Conservation (phyloP, 2,113 vertebrate species). For the Cettia cetti region DNA sequence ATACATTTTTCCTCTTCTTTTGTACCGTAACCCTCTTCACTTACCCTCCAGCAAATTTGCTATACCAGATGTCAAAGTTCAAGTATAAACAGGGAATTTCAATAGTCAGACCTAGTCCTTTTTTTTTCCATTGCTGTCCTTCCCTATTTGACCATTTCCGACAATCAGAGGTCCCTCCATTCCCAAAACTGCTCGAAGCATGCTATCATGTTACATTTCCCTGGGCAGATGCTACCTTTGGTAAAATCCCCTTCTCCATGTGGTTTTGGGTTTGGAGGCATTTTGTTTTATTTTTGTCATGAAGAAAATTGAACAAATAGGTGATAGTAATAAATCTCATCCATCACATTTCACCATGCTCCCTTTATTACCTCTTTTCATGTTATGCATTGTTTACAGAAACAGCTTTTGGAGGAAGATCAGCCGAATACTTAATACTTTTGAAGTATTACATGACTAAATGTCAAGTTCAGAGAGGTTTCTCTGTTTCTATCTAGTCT, state of each 20-base stretch:
- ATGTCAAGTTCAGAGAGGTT: neutral
- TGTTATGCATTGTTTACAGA: neutral
- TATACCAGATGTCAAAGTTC: neutral
- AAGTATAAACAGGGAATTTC: neutral
- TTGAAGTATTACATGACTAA: neutral
- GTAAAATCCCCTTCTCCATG: neutral
- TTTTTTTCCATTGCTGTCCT: neutral
- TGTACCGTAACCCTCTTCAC: neutral
- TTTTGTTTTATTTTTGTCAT: neutral
- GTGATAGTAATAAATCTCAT: neutral
- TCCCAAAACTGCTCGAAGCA: neutral
- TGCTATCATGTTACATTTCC: neutral
- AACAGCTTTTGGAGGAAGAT: neutral
- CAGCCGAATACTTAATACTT: neutral
- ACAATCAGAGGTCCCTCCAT: neutral
- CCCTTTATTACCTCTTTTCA: neutral
- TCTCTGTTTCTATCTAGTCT: neutral
- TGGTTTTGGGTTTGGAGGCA: neutral
- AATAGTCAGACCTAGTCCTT: neutral
- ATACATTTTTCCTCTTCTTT: neutral
- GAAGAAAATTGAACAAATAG: neutral
- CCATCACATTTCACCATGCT: neutral
- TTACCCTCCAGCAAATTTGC: slow-evolving; percentile 1
- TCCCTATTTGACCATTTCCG: neutral
- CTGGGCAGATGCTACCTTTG: neutral